phyloP scores from a whole-genome alignment of 2,888 invertebrate species.

The Adineta ricciae region DNA sequence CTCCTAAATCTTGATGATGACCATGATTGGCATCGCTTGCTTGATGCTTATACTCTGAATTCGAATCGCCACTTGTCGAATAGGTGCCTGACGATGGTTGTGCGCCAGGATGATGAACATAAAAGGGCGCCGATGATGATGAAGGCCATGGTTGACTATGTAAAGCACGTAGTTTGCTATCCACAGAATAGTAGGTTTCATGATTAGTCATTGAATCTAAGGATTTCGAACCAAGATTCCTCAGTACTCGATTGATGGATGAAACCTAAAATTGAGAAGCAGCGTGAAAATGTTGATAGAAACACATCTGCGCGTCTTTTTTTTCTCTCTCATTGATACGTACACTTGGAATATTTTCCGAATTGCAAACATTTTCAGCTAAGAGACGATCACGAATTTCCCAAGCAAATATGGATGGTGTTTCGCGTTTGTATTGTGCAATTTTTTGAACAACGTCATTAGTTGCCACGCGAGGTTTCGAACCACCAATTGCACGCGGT shows the following conservation, averaged over 20 bases:
- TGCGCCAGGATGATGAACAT: neutral
- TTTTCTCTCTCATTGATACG: neutral
- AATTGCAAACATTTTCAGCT: slow-evolving; percentile 81
- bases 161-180: slow-evolving; percentile 9
- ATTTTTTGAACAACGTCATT: slow-evolving; percentile 76
- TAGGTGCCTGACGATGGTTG: neutral
- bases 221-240: slow-evolving; percentile 62
- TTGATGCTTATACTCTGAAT: slow-evolving; percentile 6
- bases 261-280: slow-evolving; percentile 55
- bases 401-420: slow-evolving; percentile 96
- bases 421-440: slow-evolving; percentile 84
- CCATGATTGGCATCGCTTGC: neutral
- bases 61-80: neutral
- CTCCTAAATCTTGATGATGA: neutral
- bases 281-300: no score
- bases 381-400: slow-evolving; percentile 86
- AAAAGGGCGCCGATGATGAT: neutral
- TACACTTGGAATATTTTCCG: slow-evolving; percentile 90
- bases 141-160: neutral
- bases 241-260: slow-evolving; percentile 83
- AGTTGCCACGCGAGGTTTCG: slow-evolving; percentile 84
- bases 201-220: slow-evolving; percentile 20
- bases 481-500: slow-evolving; percentile 87
- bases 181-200: slow-evolving; percentile 4
- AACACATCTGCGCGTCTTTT: no score